These are phyloP conservation scores for Octodon degus DNA, from an alignment of 2,113 vertebrate genomes.

Conservation along the genomic window DNA sequence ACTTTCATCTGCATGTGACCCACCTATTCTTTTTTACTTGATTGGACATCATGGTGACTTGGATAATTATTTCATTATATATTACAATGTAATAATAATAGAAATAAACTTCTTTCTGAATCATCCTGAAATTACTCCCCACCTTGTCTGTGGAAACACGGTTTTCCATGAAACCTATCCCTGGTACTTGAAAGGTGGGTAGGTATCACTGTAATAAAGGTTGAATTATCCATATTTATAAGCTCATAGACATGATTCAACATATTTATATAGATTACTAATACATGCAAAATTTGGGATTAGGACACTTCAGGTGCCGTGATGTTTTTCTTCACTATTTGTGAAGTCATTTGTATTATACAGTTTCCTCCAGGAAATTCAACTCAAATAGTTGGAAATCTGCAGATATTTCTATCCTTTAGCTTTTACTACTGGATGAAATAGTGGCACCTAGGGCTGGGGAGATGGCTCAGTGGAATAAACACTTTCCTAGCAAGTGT, in stretches of 20 bases:
- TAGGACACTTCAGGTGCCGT: slow-evolving; percentile 14
- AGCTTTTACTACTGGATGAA: slow-evolving; percentile 8
- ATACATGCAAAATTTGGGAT: slow-evolving; percentile 28
- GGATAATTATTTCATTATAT: neutral
- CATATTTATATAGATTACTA: slow-evolving; percentile 19
- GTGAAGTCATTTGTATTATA: slow-evolving; percentile 19
- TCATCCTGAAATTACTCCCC: neutral
- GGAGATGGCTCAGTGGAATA: too few relatives aligned
- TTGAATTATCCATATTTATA: neutral
- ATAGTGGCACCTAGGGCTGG: neutral
- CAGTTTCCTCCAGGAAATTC: neutral
- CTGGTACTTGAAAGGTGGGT: neutral
- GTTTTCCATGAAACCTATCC: neutral
- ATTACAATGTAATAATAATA: neutral
- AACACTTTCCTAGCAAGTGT: too few relatives aligned
- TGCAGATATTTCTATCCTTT: neutral
- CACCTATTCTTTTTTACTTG: neutral
- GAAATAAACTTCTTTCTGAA: neutral
- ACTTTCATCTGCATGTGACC: neutral
- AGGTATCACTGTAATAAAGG: neutral
- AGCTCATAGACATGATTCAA: neutral
- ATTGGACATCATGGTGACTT: neutral
- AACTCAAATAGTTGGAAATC: slow-evolving; percentile 14
- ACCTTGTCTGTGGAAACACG: neutral
- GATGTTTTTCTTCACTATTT: neutral